Base-by-base conservation (phyloP, 1,140 invertebrate species). In the Microvelia longipes region DNA sequence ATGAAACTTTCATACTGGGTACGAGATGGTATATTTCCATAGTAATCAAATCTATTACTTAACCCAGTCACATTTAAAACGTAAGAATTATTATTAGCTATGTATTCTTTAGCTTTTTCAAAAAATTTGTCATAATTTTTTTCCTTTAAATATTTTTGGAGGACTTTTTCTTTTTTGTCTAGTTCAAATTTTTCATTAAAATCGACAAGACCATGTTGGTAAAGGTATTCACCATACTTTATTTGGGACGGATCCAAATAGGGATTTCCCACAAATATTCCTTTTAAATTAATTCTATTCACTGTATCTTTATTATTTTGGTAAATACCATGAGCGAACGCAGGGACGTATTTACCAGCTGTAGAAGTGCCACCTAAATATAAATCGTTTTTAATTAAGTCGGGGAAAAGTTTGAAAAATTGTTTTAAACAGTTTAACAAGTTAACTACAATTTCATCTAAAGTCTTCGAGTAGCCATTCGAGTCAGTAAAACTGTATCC, bases 291-390 rank as follows among this genome's bases (percentile, higher is more conserved):
- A 1, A 88, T 86, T 71, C 85, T 86, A 11, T 81, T 73, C 67
- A 82, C 76, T 5, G 86, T 82, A 28, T 79, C 85, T 60, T 83
- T 81, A 74, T 87, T 89, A 50, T 86, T 83, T 72, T 82, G 81
- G 76, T 92, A 86, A 67, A 94, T 92, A 25, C 87, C 86, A 76
- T 90, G 85, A 0, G 86, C 85, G 19, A 92, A 77, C 0, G 90
- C 86, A 24, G 91, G 91, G 0, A 84, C 78, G 75, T 84, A 85
- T 73, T 85, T 85, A 1, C 92, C 92, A 19, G 84, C 92, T 79
- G 94, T 94, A 15, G 91, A 94, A 80, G 94, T 91, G 0, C 92
- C 93, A 1, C 88, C 88, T 0, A 94, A 84, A 80, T 85, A 92
- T 74, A 92, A 91, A 28, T 72, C 69, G 61, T 74, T 73, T 0